Evolutionary conservation across 1,140 invertebrate genomes (phyloP).

Genomic region (Cotesia vestalis): DNA sequence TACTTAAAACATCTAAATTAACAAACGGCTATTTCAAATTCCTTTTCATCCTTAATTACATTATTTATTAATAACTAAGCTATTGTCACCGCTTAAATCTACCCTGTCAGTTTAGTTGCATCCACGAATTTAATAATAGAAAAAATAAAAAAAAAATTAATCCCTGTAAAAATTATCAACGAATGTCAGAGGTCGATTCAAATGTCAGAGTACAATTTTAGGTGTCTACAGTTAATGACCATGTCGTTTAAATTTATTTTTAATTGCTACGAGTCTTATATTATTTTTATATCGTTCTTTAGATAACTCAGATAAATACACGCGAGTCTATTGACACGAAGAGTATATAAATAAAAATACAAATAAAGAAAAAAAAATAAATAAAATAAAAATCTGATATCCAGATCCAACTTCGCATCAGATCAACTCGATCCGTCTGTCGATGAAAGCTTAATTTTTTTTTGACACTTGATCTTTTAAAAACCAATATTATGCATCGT

Average conservation of each 20-base stretch:
- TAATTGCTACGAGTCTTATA: conserved; percentile 4
- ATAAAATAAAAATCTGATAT: no score
- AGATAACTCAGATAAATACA: conserved; percentile 10
- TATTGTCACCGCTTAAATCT: no score
- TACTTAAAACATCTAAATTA: conserved; percentile 41
- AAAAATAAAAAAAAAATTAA: no score
- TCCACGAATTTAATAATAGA: no score
- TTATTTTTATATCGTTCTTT: conserved; percentile 27
- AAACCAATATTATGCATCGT: no score
- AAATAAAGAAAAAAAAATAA: not conserved
- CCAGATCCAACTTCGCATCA: no score
- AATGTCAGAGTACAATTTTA: conserved; percentile 60
- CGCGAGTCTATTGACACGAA: conserved; percentile 11
- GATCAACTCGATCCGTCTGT: no score
- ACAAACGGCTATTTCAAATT: conserved; percentile 46
- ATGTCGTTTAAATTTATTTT: conserved; percentile 34
- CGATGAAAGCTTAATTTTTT: no score
- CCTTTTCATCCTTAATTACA: not conserved
- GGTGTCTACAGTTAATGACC: conserved; percentile 54
- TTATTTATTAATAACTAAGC: not conserved
- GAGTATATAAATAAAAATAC: not conserved
- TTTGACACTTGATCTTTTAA: conserved; percentile 11
- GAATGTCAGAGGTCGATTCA: conserved; percentile 50
- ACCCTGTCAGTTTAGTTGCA: no score
- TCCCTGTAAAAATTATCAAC: conserved; percentile 37